A percentile compares a stretch with the other conserved stretches of the same genome.
These are phyloP conservation scores for Percopsis transmontana DNA, from an alignment of 2,113 vertebrate genomes.

Conservation along the genomic window DNA sequence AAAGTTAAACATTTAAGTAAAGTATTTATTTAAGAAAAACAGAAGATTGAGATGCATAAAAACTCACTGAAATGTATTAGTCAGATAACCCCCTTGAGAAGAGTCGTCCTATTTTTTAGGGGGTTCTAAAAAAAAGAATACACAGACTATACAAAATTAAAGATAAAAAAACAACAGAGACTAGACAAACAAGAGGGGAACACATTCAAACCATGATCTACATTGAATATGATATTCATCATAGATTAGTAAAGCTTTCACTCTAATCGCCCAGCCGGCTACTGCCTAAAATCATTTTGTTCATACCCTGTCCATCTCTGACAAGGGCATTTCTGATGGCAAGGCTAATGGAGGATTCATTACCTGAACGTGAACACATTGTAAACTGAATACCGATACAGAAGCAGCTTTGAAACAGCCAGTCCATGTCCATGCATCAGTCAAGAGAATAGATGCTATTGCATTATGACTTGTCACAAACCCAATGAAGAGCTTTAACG, in stretches of 20 bases:
- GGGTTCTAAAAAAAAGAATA: too few relatives aligned
- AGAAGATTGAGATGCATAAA: too few relatives aligned
- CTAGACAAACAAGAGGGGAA: too few relatives aligned
- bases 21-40: too few relatives aligned
- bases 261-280: not conserved
- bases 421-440: conserved; percentile 6
- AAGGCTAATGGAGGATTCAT: conserved; percentile 10
- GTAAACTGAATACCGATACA: conserved; percentile 17
- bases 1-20: too few relatives aligned
- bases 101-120: too few relatives aligned
- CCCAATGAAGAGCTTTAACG: not conserved
- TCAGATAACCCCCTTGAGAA: too few relatives aligned
- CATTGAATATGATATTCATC: too few relatives aligned
- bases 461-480: not conserved
- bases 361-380: conserved; percentile 17
- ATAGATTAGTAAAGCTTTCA: not conserved
- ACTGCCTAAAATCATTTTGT: not conserved
- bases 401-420: conserved; percentile 1
- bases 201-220: too few relatives aligned
- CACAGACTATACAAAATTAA: too few relatives aligned
- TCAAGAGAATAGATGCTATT: conserved; percentile 3
- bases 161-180: too few relatives aligned
- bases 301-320: not conserved
- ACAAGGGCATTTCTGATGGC: not conserved
- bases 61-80: too few relatives aligned